Evolutionary conservation across 2,888 invertebrate genomes (phyloP), one percentile per base, ranked within the genome.

Genomic region (Folsomia candida): DNA sequence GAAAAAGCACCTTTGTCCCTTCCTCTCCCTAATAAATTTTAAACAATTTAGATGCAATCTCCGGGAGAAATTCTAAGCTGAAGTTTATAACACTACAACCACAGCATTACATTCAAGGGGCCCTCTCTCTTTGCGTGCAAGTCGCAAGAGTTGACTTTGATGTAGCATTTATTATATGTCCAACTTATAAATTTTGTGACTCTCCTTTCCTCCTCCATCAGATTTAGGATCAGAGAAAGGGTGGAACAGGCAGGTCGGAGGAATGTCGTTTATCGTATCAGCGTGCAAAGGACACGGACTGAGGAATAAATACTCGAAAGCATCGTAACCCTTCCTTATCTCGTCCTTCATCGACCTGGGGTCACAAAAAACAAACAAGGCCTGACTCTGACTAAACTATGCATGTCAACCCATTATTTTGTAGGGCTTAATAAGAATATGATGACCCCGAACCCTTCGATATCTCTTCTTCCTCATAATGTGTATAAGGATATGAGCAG

Each of bases 251-350:
- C 51, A 20, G 27, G 57, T 20, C 47, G 28, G 27, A 65, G 27
- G 65, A 65, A 65, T 65, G 54, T 27, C 27, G 65, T 65, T 65
- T 65, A 65, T 65, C 65, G 65, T n/a, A 65, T 65, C 57, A 65
- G 51, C 65, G 20, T 20, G 14, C 18, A 14, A 9, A n/a, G 29
- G 20, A 65, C 54, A 65, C 65, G 65, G 54, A 54, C 51, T 65
- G 65, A 11, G 54, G 65, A 57, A 65, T 20, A 57, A 24, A 37
- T 24, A 37, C n/a, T 54, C 6, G 4, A 54, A 6, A 20, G 20
- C 37, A 64, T 25, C 25, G 59, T 4, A 59, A 3, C 24, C 6
- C 27, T 26, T 51, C 57, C 26, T 57, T 65, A 65, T 65, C 65
- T 65, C n/a, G 51, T 22, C 26, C 51, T 54, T 51, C 22, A 65